Evolutionary conservation across 2,797 vertebrate genomes (phyloP).

Genomic region (Phoeniculus purpureus): DNA sequence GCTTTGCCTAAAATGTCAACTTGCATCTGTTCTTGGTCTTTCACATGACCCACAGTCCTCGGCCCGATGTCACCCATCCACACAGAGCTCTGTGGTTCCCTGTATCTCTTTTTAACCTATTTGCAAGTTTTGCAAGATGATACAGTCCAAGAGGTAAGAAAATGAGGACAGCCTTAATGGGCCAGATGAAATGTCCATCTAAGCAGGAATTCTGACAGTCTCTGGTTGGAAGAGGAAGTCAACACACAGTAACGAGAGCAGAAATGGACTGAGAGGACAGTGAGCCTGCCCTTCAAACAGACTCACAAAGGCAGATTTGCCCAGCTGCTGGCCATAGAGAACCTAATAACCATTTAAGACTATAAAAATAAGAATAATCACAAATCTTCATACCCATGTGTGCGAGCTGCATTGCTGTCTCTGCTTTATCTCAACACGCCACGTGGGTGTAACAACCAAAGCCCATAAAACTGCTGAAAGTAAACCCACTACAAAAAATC

Average conservation of each 20-base stretch:
- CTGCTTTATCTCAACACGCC: background rate
- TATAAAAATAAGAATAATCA: background rate
- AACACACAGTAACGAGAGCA: accelerated
- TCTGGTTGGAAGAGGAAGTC: background rate
- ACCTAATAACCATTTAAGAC: background rate
- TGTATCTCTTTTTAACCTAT: background rate
- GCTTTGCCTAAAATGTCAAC: background rate
- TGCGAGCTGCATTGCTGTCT: background rate
- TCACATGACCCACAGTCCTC: background rate
- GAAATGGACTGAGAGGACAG: background rate
- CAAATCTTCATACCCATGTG: accelerated
- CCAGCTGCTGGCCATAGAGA: background rate
- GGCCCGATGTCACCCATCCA: background rate
- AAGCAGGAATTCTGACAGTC: background rate
- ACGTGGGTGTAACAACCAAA: background rate
- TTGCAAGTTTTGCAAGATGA: background rate
- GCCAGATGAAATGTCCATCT: background rate
- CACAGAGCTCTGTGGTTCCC: background rate
- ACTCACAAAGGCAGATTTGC: background rate
- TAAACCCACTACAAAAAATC: background rate
- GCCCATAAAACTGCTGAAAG: background rate
- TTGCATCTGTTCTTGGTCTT: background rate
- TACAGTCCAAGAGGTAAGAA: background rate
- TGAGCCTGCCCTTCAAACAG: accelerated
- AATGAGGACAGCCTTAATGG: background rate